These are phyloP conservation scores for Perithous albicinctus DNA, from an alignment of 2,888 invertebrate genomes.

Conservation along the genomic window DNA sequence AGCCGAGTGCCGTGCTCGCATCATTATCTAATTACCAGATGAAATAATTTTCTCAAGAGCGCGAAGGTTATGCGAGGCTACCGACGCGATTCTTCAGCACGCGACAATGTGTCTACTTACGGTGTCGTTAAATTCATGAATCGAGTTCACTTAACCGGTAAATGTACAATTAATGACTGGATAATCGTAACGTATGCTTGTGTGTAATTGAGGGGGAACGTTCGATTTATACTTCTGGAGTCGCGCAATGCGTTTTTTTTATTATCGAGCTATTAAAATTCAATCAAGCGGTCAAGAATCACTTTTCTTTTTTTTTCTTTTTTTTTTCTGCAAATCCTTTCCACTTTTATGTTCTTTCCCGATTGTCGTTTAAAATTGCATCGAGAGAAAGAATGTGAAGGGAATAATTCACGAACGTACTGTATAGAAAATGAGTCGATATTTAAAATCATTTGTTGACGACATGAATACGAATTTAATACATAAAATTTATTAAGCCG, in stretches of 20 bases:
- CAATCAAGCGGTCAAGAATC: not conserved
- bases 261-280: conserved; percentile 21
- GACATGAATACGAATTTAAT: not conserved
- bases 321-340: not conserved
- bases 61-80: conserved; percentile 31
- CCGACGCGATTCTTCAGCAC: conserved; percentile 30
- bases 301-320: not conserved
- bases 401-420: not conserved
- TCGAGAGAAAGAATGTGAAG: not conserved
- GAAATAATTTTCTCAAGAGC: conserved; percentile 47
- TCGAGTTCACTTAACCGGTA: conserved; percentile 32
- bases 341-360: not conserved
- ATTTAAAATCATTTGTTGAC: not conserved
- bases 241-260: not conserved
- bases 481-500: not conserved
- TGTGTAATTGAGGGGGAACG: conserved; percentile 23
- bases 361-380: not conserved
- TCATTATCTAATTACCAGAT: conserved; percentile 62
- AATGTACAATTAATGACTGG: conserved; percentile 11
- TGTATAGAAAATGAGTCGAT: not conserved
- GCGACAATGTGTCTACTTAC: conserved; percentile 27
- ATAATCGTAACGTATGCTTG: conserved; percentile 6
- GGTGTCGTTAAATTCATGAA: conserved; percentile 22
- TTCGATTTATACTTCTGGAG: conserved; percentile 3
- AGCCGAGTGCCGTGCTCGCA: conserved; percentile 37